These are phyloP conservation scores for Chironex yamaguchii DNA, from an alignment of 30 jellyfish, hydroid and myxozoan species.

Conservation along the genomic window DNA sequence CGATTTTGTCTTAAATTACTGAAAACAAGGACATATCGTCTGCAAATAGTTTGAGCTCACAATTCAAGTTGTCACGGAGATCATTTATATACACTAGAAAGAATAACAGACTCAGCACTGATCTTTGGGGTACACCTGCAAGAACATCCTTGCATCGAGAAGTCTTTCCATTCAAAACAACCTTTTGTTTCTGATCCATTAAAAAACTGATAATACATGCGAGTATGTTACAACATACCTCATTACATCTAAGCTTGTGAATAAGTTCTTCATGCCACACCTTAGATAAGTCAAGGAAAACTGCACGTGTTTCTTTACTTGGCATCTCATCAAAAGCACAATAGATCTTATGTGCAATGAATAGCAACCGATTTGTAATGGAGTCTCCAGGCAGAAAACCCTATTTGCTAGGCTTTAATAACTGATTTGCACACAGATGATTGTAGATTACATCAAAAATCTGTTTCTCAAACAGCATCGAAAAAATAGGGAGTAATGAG, in stretches of 20 bases:
- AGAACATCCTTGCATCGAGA: background rate
- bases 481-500: constrained; percentile 41
- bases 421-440: constrained; percentile 33
- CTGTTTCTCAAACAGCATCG: constrained; percentile 37
- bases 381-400: constrained; percentile 43
- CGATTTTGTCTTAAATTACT: background rate
- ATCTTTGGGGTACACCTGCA: constrained; percentile 19
- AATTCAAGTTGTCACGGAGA: background rate
- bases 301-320: no score
- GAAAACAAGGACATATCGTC: no score
- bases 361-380: background rate
- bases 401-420: constrained; percentile 3
- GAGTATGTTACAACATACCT: background rate
- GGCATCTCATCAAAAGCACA: no score
- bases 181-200: background rate
- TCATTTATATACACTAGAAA: constrained; percentile 1
- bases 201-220: background rate
- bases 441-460: constrained; percentile 15
- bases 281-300: no score
- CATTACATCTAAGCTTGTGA: no score
- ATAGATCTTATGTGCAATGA: constrained; percentile 19
- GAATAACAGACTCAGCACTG: constrained; percentile 2
- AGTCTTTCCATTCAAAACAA: constrained; percentile 13
- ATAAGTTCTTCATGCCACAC: no score
- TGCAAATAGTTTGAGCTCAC: constrained; percentile 4